Evolutionary conservation across 2,888 invertebrate genomes (phyloP).

Genomic region (Galerucella nymphaeae): DNA sequence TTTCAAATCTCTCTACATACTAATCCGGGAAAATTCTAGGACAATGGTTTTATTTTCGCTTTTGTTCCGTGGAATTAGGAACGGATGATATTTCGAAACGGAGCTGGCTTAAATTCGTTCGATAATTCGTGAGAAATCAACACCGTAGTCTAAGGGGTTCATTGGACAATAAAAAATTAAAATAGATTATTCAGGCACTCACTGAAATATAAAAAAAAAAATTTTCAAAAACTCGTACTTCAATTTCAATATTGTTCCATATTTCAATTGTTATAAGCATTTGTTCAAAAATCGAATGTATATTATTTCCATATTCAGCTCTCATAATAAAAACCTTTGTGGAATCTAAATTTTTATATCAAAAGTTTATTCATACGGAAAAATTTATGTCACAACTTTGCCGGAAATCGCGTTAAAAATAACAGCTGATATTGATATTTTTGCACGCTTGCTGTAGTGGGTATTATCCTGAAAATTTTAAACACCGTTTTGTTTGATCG

Average conservation of each 20-base stretch:
- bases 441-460: neutral
- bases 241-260: too few relatives aligned
- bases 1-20: slow-evolving; percentile 57
- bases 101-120: slow-evolving; percentile 51
- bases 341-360: neutral
- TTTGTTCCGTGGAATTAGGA: slow-evolving; percentile 53
- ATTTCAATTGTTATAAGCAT: too few relatives aligned
- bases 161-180: neutral
- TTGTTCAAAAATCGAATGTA: too few relatives aligned
- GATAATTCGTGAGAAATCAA: slow-evolving; percentile 54
- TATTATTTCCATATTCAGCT: too few relatives aligned
- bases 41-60: slow-evolving; percentile 60
- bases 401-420: neutral
- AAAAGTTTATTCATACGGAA: neutral
- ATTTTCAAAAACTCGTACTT: too few relatives aligned
- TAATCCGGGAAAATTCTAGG: slow-evolving; percentile 60
- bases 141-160: neutral
- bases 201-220: too few relatives aligned
- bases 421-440: slow-evolving; percentile 10
- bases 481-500: slow-evolving; percentile 8
- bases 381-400: slow-evolving; percentile 1
- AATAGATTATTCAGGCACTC: neutral
- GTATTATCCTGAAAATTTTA: slow-evolving; percentile 14
- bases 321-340: neutral
- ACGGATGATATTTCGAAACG: slow-evolving; percentile 51